phyloP scores from a whole-genome alignment of 1,140 invertebrate genomes.

The Grapholita molesta region DNA sequence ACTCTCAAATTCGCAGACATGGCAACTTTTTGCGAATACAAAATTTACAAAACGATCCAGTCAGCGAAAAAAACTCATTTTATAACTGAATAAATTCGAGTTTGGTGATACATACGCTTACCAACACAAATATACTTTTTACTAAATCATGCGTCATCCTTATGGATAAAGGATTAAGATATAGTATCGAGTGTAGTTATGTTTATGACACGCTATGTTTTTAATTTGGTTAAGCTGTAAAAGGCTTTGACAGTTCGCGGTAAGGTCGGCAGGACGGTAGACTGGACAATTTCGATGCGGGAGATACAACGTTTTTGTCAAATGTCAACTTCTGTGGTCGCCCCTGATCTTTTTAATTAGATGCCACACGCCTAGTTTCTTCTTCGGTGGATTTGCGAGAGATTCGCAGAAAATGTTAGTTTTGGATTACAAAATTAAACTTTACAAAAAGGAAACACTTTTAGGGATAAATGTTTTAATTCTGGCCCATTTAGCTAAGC shows the following conservation, averaged over 20 bases:
- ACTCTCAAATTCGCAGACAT: not conserved
- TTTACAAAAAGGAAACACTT: not conserved
- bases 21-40: not conserved
- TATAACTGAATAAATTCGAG: constrained; percentile 66
- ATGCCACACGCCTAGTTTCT: constrained; percentile 30
- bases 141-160: not conserved
- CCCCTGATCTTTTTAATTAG: constrained; percentile 38
- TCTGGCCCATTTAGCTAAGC: not conserved
- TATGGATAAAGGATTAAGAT: constrained; percentile 10
- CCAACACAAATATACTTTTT: constrained; percentile 21
- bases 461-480: not conserved
- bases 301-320: constrained; percentile 72
- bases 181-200: not conserved
- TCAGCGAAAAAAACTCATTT: constrained; percentile 47
- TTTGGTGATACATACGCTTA: constrained; percentile 64
- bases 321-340: constrained; percentile 74
- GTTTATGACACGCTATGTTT: not conserved
- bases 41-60: constrained; percentile 22
- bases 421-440: not conserved
- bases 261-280: constrained; percentile 71
- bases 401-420: not conserved
- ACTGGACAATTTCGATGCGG: constrained; percentile 67
- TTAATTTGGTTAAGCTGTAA: constrained; percentile 43
- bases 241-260: constrained; percentile 71
- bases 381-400: not conserved